Evolutionary conservation across 2,888 invertebrate genomes (phyloP), one percentile per base, ranked within the genome.

Genomic region (Podotricha telesiphe): DNA sequence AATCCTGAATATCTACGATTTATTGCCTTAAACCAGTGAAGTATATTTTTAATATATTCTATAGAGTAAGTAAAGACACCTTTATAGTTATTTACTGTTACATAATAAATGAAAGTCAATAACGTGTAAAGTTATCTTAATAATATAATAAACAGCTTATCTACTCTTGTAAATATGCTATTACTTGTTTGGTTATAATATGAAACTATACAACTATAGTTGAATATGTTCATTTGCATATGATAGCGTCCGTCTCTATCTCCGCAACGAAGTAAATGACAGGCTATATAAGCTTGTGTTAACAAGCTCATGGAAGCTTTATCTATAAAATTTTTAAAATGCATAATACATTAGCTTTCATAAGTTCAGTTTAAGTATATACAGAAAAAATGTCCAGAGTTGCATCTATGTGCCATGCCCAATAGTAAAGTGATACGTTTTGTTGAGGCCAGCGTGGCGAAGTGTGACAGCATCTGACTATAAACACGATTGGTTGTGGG

Each of bases 1-100:
- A 42, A 47, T 45, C 37, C 56, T 51, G 65, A 65, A 51, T 67
- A 61, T 67, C 37, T 42, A 15, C 37, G 34, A 69, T 71, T 66
- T 71, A 71, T 67, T 34, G 55, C 63, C 6, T 47, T 22, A 45
- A 59, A 15, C 58, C 42, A 20, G 42, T n/a, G 15, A 58, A 42
- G 17, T 53, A 1, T 34, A 2, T 51, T 51, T 42, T 2, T 42
- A 42, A 42, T 42, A 13, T 42, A 13, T 42, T 42, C 42, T 42
- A 42, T 42, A 1, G 13, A 42, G 42, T 13, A 13, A 42, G 13
- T 11, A 42, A 37, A 6, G 7, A 6, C 28, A 6, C 28, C 28
- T n/a, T n/a, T n/a, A n/a, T n/a, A 3, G 13, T 13, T 13, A 13
- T 42, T 13, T 11, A 13, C 42, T 42, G 42, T 13, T 42, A 42